Base-by-base conservation (phyloP, 1,140 invertebrate genomes). In the Drosophila bocqueti region DNA sequence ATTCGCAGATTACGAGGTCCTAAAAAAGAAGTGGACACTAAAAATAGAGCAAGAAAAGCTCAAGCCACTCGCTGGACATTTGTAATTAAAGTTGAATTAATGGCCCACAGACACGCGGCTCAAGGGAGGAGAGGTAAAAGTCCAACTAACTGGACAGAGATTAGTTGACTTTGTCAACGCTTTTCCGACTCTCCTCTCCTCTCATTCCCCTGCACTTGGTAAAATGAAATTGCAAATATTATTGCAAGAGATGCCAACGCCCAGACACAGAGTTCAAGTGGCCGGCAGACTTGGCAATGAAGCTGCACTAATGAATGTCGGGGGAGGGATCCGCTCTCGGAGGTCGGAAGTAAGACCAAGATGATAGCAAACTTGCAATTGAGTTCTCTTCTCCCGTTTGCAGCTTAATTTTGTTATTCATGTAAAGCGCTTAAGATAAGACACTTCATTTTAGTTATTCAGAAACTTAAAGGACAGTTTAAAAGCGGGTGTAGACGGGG, bases 221-320 rank as follows among this genome's bases (percentile, higher is more conserved):
- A 43, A 60, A 76, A 52, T 67, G 43, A 38, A 76, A 67, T 59
- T 76, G 74, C 74, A 76, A 67, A 76, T 63, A 52, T 52, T 46
- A 52, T 52, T 66, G 62, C 50, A 54, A 67, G 74, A 46, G 36
- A 58, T 63, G 72, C 38, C 58, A 63, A 64, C 73, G 73, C 74
- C 74, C 72, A 52, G 73, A 76, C 74, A 76, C 74, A 76, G 76
- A 76, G 74, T 76, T 76, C 74, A 76, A 76, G 72, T 76, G 72
- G 40, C 46, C 40, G 72, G 29, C 49, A 36, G 69, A 76, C 72
- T 46, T 76, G 72, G 74, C 72, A 66, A 66, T 76, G 61, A 76
- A 67, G 72, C 52, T 76, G 61, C 40, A 13, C 71, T 76, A 76
- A 76, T 76, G 72, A 76, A 76, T 43, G 43, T 16, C 36, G 40